These are phyloP conservation scores for Chiloscyllium plagiosum DNA, from an alignment of 2,113 vertebrate genomes.

Conservation along the genomic window DNA sequence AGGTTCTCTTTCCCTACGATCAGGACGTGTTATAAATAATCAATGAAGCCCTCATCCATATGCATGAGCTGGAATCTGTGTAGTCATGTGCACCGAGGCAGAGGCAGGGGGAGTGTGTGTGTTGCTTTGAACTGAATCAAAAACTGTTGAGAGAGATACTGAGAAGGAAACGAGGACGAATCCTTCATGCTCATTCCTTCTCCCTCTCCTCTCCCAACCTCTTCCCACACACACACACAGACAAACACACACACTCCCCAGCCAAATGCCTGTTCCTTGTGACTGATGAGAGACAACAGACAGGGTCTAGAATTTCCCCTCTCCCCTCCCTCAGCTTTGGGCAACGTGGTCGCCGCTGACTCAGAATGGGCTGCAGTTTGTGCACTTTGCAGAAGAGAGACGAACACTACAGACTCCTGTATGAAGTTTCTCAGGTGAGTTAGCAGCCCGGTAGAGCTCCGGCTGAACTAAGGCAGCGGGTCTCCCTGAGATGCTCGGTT, in stretches of 20 bases:
- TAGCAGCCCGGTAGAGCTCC: conserved; percentile 42
- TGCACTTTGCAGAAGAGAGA: conserved; percentile 97
- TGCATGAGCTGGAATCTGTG: conserved; percentile 84
- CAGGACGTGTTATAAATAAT: conserved; percentile 80
- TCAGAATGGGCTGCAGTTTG: conserved; percentile 97
- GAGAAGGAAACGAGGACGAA: conserved; percentile 60
- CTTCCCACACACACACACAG: not conserved
- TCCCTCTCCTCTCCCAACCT: not conserved
- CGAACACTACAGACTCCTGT: conserved; percentile 97
- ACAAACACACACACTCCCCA: too few relatives aligned
- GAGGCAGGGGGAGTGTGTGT: conserved; percentile 88
- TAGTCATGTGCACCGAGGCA: conserved; percentile 82
- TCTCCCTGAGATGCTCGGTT: not conserved
- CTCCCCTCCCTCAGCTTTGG: conserved; percentile 67
- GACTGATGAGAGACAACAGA: conserved; percentile 77
- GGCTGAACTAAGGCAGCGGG: conserved; percentile 39
- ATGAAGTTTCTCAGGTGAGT: conserved; percentile 98
- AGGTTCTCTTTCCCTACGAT: conserved; percentile 66
- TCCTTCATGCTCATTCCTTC: conserved; percentile 53
- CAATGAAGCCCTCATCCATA: conserved; percentile 73
- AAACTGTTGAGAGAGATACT: conserved; percentile 68
- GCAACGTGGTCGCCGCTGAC: conserved; percentile 62
- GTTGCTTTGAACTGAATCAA: conserved; percentile 78
- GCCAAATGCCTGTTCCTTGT: conserved; percentile 34
- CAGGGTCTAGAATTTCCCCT: conserved; percentile 76